These are phyloP conservation scores for Galeopterus variegatus DNA, from an alignment of 2,113 vertebrate genomes.

Conservation along the genomic window DNA sequence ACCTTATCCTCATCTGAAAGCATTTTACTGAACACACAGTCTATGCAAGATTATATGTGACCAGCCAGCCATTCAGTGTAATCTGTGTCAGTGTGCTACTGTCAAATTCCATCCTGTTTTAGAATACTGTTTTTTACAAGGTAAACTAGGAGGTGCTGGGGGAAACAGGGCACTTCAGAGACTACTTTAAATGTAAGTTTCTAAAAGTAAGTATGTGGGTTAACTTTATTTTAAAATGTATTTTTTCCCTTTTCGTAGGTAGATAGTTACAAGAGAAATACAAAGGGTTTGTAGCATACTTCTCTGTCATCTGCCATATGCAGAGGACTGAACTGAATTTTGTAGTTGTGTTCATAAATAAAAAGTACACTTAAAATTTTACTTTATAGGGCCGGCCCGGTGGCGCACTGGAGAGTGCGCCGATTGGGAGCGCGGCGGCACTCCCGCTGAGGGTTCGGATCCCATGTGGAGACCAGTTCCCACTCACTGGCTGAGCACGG, in stretches of 20 bases:
- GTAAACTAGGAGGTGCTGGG: background rate
- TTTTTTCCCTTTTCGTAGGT: slow-evolving; percentile 30
- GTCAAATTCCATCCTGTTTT: background rate
- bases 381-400: no score
- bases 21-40: slow-evolving; percentile 51
- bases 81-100: background rate
- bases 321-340: slow-evolving; percentile 12
- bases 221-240: slow-evolving; percentile 41
- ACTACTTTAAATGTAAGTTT: background rate
- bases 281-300: background rate
- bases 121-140: background rate
- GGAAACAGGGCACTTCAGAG: background rate
- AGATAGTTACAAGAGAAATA: slow-evolving; percentile 47
- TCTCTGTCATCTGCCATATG: background rate
- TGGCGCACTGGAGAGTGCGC: no score
- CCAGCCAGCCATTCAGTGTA: background rate
- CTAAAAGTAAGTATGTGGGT: background rate
- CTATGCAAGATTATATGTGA: slow-evolving; percentile 22
- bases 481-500: no score
- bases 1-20: background rate
- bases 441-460: no score
- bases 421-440: no score
- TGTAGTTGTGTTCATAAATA: slow-evolving; percentile 1
- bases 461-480: no score
- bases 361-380: slow-evolving; percentile 29